These are phyloP conservation scores for Phylloscopus collybita DNA, from an alignment of 2,797 vertebrate genomes.

Conservation along the genomic window DNA sequence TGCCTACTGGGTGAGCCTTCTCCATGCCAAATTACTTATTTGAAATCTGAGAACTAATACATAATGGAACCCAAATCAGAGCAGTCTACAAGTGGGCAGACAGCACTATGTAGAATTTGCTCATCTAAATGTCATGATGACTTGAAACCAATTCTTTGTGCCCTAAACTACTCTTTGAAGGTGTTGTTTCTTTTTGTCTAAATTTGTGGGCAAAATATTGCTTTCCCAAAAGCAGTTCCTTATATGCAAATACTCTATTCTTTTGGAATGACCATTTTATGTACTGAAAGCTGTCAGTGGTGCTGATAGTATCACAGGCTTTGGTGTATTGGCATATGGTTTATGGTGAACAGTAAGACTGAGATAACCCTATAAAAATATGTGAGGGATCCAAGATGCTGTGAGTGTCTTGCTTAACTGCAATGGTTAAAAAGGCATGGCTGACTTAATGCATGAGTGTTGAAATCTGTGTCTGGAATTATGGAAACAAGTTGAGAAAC, in stretches of 20 bases:
- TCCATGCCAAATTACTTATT: neutral
- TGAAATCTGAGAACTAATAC: neutral
- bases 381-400: neutral
- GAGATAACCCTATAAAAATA: neutral
- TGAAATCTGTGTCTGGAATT: conserved; percentile 19
- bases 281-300: neutral
- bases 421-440: neutral
- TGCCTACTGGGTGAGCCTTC: neutral
- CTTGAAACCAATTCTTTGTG: neutral
- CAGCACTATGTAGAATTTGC: neutral
- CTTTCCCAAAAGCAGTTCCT: neutral
- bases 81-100: neutral
- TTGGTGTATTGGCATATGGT: neutral
- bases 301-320: rapidly evolving
- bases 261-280: neutral
- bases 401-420: neutral
- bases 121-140: neutral
- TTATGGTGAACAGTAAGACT: neutral
- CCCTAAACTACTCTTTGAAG: neutral
- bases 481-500: conserved; percentile 13
- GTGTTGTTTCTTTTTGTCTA: neutral
- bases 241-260: neutral
- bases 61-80: neutral
- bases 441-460: neutral
- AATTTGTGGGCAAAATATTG: neutral